These are phyloP conservation scores for Echiichthys vipera DNA, from an alignment of 2,797 vertebrate species.

Conservation along the genomic window DNA sequence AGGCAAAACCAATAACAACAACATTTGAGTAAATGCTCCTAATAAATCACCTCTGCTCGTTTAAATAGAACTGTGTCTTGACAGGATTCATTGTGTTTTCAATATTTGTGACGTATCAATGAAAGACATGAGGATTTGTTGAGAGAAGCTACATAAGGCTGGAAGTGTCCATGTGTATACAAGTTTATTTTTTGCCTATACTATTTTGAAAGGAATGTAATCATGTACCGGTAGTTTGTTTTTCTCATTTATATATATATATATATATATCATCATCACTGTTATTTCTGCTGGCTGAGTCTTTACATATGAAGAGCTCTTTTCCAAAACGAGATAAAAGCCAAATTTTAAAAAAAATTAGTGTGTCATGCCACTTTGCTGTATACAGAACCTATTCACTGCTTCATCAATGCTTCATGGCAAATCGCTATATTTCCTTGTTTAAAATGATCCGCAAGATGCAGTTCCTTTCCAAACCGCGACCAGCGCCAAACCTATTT, in stretches of 20 bases:
- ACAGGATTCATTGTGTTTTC: conserved; percentile 1
- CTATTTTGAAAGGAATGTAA: not conserved
- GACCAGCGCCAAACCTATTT: too few relatives aligned
- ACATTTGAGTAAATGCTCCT: conserved; percentile 14
- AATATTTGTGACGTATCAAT: conserved; percentile 10
- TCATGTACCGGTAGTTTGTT: too few relatives aligned
- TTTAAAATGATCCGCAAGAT: too few relatives aligned
- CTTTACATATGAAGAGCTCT: too few relatives aligned
- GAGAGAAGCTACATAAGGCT: not conserved
- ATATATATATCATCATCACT: not conserved
- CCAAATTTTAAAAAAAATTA: too few relatives aligned
- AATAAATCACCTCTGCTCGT: conserved; percentile 30
- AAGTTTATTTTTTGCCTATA: not conserved
- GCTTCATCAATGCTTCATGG: too few relatives aligned
- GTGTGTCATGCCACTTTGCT: too few relatives aligned
- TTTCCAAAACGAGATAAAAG: too few relatives aligned
- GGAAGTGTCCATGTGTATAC: not conserved
- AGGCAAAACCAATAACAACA: conserved; percentile 45
- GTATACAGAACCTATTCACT: too few relatives aligned
- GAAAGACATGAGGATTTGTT: not conserved
- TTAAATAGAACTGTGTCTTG: conserved; percentile 8
- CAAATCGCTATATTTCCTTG: too few relatives aligned
- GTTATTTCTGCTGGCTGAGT: too few relatives aligned
- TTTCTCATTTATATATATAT: not conserved
- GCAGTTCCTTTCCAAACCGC: too few relatives aligned